These are phyloP conservation scores for Acyrthosiphon pisum DNA, from an alignment of 1,140 invertebrate genomes.

Conservation along the genomic window DNA sequence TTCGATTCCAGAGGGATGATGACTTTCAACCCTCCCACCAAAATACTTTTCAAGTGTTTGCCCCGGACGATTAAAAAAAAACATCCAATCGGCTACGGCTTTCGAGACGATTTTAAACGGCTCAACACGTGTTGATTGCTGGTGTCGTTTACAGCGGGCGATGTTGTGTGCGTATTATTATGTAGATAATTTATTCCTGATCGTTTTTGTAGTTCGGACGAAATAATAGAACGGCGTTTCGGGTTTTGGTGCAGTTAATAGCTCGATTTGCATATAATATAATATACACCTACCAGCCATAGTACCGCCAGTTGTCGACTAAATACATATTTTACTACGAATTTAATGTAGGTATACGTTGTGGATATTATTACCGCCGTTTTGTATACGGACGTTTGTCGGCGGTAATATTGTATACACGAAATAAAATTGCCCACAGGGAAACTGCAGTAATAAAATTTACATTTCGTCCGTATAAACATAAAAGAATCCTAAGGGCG, in stretches of 20 bases:
- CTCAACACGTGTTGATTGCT: slow-evolving; percentile 4
- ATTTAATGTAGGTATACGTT: background rate
- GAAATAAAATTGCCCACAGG: background rate
- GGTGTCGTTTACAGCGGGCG: background rate
- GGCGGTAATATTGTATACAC: background rate
- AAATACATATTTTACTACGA: background rate
- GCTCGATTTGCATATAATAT: slow-evolving; percentile 19
- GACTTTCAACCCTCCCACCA: background rate
- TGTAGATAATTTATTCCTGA: slow-evolving; percentile 4
- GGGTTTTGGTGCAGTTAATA: slow-evolving; percentile 10
- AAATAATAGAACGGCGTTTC: background rate
- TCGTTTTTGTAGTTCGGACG: background rate
- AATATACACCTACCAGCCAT: background rate
- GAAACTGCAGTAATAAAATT: slow-evolving; percentile 29
- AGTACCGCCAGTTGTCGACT: background rate
- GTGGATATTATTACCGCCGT: background rate
- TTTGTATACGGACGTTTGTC: background rate
- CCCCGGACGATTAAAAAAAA: background rate
- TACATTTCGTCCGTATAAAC: slow-evolving; percentile 29
- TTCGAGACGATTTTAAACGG: background rate
- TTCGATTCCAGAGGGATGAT: background rate
- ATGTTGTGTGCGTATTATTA: background rate
- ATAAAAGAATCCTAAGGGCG: background rate
- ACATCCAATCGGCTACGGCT: background rate
- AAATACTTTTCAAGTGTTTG: background rate